These are phyloP conservation scores for Varanus komodoensis DNA, from an alignment of 2,113 vertebrate species.

Conservation along the genomic window DNA sequence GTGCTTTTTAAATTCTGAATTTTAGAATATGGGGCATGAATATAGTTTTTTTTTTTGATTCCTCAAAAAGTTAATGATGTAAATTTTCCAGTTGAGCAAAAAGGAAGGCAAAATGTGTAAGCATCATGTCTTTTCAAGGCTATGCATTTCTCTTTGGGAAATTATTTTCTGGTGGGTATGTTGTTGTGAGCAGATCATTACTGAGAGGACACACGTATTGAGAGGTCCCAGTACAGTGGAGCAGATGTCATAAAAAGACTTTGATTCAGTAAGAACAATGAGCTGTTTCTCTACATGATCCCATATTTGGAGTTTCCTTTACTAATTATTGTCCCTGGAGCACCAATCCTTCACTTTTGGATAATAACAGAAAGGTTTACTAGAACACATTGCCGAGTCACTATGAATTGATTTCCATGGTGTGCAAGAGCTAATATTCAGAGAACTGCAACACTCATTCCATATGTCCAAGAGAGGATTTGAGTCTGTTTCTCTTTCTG, in stretches of 20 bases:
- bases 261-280: not conserved
- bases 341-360: not conserved
- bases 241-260: not conserved
- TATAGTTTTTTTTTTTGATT: too few species aligned
- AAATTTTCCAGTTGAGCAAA: not conserved
- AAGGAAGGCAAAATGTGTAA: not conserved
- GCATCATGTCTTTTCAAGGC: not conserved
- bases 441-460: not conserved
- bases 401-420: not conserved
- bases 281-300: not conserved
- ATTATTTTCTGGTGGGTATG: not conserved
- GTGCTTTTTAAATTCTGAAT: not conserved
- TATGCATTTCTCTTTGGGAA: not conserved
- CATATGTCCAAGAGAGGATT: not conserved
- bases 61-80: too few species aligned
- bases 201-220: not conserved
- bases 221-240: not conserved
- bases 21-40: not conserved
- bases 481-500: not conserved
- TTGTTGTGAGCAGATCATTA: not conserved
- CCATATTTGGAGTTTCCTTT: constrained; percentile 10
- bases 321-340: not conserved
- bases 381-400: not conserved
- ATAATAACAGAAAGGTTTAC: not conserved
- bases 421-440: not conserved